A percentile compares a stretch with the other conserved stretches of the same genome.
Conservation (phyloP, 2,797 vertebrate genomes). For the Odontamblyopus lacepedii region DNA sequence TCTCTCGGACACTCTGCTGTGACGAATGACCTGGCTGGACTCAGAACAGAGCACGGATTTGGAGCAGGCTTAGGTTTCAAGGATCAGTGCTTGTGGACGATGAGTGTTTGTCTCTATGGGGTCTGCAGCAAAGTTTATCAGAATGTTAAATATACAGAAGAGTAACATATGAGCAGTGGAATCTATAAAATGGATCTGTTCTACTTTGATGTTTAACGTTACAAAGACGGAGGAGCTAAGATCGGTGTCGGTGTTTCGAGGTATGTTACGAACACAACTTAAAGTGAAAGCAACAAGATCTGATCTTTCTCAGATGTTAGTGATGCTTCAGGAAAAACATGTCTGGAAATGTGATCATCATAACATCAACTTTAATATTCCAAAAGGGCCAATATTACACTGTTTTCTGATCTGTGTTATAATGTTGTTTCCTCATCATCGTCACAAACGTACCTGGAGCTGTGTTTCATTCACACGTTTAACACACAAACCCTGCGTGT, state of each 20-base stretch:
- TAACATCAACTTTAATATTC: too few species aligned
- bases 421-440: too few species aligned
- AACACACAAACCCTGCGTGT: too few species aligned
- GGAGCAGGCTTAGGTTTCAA: slow-evolving; percentile 17
- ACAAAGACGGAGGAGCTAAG: background rate
- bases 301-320: too few species aligned
- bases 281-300: too few species aligned
- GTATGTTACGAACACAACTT: background rate
- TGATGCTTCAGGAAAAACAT: too few species aligned
- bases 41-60: slow-evolving; percentile 26
- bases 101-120: background rate
- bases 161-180: background rate
- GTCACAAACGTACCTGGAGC: too few species aligned
- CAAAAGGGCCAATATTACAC: too few species aligned
- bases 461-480: too few species aligned
- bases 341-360: too few species aligned
- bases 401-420: too few species aligned
- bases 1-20: slow-evolving; percentile 17
- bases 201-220: background rate
- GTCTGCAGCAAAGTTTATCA: background rate
- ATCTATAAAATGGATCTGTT: background rate
- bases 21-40: slow-evolving; percentile 10
- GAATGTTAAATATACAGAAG: background rate
- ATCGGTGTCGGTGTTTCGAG: too few species aligned
- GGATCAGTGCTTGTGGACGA: slow-evolving; percentile 10